Evolutionary conservation across 2,797 vertebrate species (phyloP).

Genomic region (Macroramphosus scolopax): DNA sequence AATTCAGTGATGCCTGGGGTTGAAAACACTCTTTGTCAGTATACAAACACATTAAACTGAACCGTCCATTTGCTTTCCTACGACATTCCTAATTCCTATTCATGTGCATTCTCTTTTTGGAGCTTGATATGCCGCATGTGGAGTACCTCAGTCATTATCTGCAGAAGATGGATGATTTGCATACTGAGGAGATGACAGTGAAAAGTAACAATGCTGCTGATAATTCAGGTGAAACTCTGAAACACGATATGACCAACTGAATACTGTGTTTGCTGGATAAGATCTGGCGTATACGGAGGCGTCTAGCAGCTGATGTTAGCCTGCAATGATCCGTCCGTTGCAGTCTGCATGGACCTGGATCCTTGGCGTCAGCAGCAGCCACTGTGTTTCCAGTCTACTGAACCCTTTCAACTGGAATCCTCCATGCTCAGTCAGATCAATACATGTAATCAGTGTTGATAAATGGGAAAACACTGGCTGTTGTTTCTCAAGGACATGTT

Average conservation of each 20-base stretch:
- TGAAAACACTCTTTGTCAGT: slow-evolving; percentile 25
- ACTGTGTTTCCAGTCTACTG: slow-evolving; percentile 62
- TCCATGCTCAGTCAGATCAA: slow-evolving; percentile 74
- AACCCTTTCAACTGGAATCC: slow-evolving; percentile 59
- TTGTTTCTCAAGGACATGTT: slow-evolving; percentile 65
- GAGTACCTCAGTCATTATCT: slow-evolving; percentile 25
- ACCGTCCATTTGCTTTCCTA: no score
- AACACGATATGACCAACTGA: no score
- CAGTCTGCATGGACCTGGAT: slow-evolving; percentile 3
- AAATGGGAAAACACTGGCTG: slow-evolving; percentile 73
- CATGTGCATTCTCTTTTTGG: slow-evolving; percentile 32
- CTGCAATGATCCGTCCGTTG: not conserved
- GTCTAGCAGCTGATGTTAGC: slow-evolving; percentile 1
- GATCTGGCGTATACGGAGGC: no score
- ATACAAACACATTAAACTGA: slow-evolving; percentile 21
- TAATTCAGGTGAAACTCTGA: no score
- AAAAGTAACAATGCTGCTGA: no score
- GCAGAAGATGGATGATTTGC: slow-evolving; percentile 17
- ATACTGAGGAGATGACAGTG: no score
- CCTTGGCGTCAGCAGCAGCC: not conserved
- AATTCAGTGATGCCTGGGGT: slow-evolving; percentile 25
- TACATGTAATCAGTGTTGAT: slow-evolving; percentile 83
- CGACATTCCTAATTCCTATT: slow-evolving; percentile 19
- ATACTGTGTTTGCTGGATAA: no score
- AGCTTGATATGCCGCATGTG: slow-evolving; percentile 4